Evolutionary conservation across 2,888 invertebrate genomes (phyloP).

Genomic region (Eulithis prunata): DNA sequence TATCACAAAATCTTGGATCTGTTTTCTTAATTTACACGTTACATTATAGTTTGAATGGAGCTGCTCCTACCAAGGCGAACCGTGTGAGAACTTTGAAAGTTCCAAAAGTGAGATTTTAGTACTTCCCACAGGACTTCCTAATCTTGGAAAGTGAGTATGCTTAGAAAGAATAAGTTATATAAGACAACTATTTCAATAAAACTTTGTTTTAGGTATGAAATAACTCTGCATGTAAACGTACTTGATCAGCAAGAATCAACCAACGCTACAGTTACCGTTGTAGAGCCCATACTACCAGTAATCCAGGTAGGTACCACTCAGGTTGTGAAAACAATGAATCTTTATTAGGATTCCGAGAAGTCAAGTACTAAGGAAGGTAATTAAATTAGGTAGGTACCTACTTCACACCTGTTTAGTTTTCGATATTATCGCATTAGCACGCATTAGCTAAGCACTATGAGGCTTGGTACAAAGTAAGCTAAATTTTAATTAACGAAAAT

Average conservation of each 20-base stretch:
- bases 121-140: conserved; percentile 50
- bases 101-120: conserved; percentile 40
- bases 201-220: conserved; percentile 46
- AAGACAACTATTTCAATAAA: too few relatives aligned
- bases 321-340: too few relatives aligned
- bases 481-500: neutral
- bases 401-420: too few relatives aligned
- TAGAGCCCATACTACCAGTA: conserved; percentile 50
- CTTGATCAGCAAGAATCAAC: conserved; percentile 41
- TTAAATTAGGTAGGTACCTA: too few relatives aligned
- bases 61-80: conserved; percentile 44
- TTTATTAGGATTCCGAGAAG: too few relatives aligned
- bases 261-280: conserved; percentile 43
- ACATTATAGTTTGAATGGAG: conserved; percentile 54
- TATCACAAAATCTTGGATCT: too few relatives aligned
- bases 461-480: too few relatives aligned
- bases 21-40: neutral
- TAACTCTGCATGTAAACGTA: conserved; percentile 46
- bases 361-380: too few relatives aligned
- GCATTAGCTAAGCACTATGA: too few relatives aligned
- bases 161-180: neutral
- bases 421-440: too few relatives aligned
- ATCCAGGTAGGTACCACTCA: conserved; percentile 48
- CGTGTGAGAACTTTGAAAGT: conserved; percentile 43
- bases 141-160: conserved; percentile 53